phyloP scores from a whole-genome alignment of 1,140 invertebrate species.

The Diabrotica virgifera region DNA sequence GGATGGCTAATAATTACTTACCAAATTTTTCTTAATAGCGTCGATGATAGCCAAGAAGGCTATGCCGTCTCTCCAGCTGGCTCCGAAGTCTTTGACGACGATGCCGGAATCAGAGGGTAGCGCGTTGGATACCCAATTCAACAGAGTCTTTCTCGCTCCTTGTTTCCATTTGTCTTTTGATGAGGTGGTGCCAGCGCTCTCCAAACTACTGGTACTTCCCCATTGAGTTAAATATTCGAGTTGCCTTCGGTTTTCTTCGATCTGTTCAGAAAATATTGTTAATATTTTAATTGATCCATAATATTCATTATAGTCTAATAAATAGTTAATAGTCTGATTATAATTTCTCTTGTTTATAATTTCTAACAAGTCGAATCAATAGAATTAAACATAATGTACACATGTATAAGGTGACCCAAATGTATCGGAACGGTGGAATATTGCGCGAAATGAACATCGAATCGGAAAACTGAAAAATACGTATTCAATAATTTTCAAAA shows the following conservation, averaged over 20 bases:
- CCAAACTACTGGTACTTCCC: conserved; percentile 77
- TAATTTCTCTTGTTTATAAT: too few relatives aligned
- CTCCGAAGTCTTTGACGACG: conserved; percentile 90
- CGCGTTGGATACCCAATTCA: conserved; percentile 93
- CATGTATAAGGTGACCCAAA: too few relatives aligned
- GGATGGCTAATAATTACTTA: conserved; percentile 54
- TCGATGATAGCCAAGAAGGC: conserved; percentile 96
- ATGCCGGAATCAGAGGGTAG: conserved; percentile 86
- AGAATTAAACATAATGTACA: too few relatives aligned
- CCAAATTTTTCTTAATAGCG: conserved; percentile 88
- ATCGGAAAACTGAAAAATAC: too few relatives aligned
- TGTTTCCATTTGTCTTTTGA: conserved; percentile 79
- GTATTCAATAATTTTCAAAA: too few relatives aligned
- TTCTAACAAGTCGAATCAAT: too few relatives aligned
- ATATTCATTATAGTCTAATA: too few relatives aligned
- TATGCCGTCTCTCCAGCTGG: conserved; percentile 94
- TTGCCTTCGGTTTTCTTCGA: conserved; percentile 91
- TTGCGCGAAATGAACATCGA: too few relatives aligned
- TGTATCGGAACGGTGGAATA: too few relatives aligned
- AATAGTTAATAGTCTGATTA: too few relatives aligned
- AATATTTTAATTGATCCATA: too few relatives aligned
- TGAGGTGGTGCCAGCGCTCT: conserved; percentile 66
- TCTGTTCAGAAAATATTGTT: conserved; percentile 56
- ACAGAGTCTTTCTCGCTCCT: conserved; percentile 85
- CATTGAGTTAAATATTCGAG: conserved; percentile 82